phyloP scores from a whole-genome alignment of 2,113 vertebrate genomes.

The Aramus guarauna region DNA sequence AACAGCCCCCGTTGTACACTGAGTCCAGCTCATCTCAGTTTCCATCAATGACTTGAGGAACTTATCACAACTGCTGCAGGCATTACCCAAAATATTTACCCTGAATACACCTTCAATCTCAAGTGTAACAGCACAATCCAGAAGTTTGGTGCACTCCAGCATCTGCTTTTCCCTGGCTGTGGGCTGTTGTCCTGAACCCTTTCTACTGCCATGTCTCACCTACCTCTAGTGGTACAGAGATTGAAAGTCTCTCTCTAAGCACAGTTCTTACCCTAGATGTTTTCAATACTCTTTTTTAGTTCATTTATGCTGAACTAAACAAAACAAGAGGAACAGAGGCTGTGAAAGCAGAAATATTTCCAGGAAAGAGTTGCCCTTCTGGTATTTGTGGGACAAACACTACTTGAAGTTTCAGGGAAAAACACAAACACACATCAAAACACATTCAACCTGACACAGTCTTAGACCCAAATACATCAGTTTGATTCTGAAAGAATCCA shows the following conservation, averaged over 20 bases:
- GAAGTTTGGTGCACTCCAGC: background rate
- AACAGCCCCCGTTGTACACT: too few species aligned
- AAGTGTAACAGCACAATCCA: background rate
- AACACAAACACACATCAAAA: background rate
- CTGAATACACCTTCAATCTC: background rate
- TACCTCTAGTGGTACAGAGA: too few species aligned
- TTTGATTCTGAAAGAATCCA: background rate
- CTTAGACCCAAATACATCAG: background rate
- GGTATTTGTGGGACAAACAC: rapidly evolving
- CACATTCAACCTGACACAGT: background rate
- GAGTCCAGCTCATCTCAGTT: background rate
- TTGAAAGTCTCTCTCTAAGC: background rate
- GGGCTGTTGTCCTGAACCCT: background rate
- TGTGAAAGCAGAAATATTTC: background rate
- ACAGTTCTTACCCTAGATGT: background rate
- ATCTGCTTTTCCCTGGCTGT: background rate
- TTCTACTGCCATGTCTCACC: background rate
- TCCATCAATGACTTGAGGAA: background rate
- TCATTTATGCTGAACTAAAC: background rate
- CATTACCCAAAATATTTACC: background rate
- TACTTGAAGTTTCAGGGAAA: background rate
- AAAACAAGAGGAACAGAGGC: background rate
- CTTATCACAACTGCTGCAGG: background rate
- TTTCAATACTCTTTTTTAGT: background rate
- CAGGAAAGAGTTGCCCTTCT: background rate